Evolutionary conservation across 2,797 vertebrate species (phyloP).

Genomic region (Hoplostethus mediterraneus): DNA sequence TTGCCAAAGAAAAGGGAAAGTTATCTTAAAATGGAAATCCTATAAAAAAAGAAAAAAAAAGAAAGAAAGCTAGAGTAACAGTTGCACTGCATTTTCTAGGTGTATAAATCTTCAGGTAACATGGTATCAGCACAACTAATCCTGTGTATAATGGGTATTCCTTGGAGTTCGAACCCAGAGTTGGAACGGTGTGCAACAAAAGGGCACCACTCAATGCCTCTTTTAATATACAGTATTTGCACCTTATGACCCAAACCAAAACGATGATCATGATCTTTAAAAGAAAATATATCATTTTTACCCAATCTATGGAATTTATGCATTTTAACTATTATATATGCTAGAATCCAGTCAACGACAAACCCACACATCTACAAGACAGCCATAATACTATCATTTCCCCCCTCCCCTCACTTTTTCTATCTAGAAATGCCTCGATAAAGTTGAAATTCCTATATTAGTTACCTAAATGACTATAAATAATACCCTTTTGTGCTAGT

Average conservation of each 20-base stretch:
- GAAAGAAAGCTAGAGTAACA: conserved; percentile 80
- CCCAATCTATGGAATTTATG: conserved; percentile 68
- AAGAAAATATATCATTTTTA: conserved; percentile 67
- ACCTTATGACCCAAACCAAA: conserved; percentile 88
- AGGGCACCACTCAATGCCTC: conserved; percentile 81
- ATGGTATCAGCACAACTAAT: conserved; percentile 92
- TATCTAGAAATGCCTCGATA: conserved; percentile 86
- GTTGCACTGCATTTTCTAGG: conserved; percentile 87
- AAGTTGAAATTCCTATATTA: conserved; percentile 86
- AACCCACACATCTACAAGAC: conserved; percentile 72
- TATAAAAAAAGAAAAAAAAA: conserved; percentile 50
- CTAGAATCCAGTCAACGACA: conserved; percentile 73
- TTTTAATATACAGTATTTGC: conserved; percentile 85
- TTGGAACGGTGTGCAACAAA: conserved; percentile 78
- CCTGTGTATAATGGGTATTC: conserved; percentile 82
- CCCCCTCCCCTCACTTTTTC: conserved; percentile 75
- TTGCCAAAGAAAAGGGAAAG: conserved; percentile 87
- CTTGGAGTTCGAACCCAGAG: conserved; percentile 70
- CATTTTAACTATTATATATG: conserved; percentile 66
- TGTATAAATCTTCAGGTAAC: conserved; percentile 95
- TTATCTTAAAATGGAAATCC: conserved; percentile 75
- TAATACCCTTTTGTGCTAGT: conserved; percentile 88
- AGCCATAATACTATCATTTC: conserved; percentile 77
- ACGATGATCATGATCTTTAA: conserved; percentile 73
- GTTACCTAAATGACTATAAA: conserved; percentile 83